A percentile compares a stretch with the other conserved stretches of the same genome.
Conservation (phyloP, 2,797 vertebrate genomes). For the Crenuchus spilurus region DNA sequence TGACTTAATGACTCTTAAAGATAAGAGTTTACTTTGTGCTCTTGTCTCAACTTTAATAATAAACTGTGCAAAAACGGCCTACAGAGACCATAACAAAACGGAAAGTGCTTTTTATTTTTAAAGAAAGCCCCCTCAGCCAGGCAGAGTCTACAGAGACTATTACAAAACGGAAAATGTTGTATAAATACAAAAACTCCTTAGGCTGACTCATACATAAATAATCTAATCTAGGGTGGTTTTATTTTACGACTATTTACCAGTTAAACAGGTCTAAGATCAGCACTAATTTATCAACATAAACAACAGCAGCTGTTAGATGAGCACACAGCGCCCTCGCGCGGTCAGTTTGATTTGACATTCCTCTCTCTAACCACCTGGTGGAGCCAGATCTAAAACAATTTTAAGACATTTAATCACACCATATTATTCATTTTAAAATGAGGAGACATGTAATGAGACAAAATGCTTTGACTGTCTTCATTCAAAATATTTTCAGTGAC, state of each 20-base stretch:
- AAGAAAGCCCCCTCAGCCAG: neutral
- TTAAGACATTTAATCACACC: neutral
- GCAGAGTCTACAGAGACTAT: neutral
- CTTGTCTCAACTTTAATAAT: too few relatives aligned
- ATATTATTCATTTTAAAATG: neutral
- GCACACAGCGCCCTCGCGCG: constrained; percentile 1
- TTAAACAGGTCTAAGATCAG: neutral
- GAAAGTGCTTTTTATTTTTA: neutral
- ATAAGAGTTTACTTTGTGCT: too few relatives aligned
- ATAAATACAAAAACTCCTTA: neutral
- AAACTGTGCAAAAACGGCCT: too few relatives aligned
- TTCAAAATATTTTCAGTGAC: constrained; percentile 13
- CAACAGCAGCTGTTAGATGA: too few relatives aligned
- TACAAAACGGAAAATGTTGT: neutral
- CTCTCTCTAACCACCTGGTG: neutral
- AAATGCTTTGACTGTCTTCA: neutral
- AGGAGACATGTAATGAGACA: neutral
- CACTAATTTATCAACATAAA: neutral
- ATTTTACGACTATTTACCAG: neutral
- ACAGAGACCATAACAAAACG: too few relatives aligned
- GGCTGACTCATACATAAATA: neutral
- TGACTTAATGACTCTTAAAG: too few relatives aligned
- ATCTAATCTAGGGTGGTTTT: neutral
- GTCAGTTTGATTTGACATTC: neutral
- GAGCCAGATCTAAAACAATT: neutral